A percentile compares a stretch with the other conserved stretches of the same genome.
Evolutionary conservation across 1,140 invertebrate genomes (phyloP).

Genomic region (Bombus haemorrhoidalis): DNA sequence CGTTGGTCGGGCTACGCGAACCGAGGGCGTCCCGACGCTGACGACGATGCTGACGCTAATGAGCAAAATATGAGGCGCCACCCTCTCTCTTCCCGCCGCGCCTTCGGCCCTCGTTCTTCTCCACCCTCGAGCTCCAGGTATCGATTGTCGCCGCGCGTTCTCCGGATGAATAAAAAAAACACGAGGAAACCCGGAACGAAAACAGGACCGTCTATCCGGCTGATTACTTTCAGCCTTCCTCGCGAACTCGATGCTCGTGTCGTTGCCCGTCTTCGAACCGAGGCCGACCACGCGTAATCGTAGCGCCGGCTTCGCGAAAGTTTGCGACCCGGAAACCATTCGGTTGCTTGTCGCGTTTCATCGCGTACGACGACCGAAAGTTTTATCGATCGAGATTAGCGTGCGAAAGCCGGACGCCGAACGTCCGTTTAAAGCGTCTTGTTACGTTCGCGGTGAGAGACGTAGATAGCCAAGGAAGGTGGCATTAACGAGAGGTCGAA

Average conservation of each 20-base stretch:
- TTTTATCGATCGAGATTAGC: conserved; percentile 2
- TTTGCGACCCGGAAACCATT: neutral
- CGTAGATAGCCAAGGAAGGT: fast-evolving
- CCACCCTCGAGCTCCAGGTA: conserved; percentile 63
- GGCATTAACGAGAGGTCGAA: neutral
- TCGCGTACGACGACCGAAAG: neutral
- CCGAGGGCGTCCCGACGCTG: conserved; percentile 78
- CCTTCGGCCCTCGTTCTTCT: conserved; percentile 47
- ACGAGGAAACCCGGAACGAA: conserved; percentile 56
- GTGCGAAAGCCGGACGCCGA: too few relatives aligned
- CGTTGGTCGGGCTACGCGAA: conserved; percentile 70
- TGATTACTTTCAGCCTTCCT: conserved; percentile 53
- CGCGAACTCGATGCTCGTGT: neutral
- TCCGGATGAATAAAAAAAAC: conserved; percentile 68
- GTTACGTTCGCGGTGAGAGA: too few relatives aligned
- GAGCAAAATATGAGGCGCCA: conserved; percentile 82
- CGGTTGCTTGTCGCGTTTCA: neutral
- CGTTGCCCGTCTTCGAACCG: neutral
- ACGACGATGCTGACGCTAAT: conserved; percentile 82
- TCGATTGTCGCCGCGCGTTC: conserved; percentile 76
- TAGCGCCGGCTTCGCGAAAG: conserved; percentile 7
- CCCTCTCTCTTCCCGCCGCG: conserved; percentile 55
- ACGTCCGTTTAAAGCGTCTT: too few relatives aligned
- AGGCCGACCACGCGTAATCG: conserved; percentile 29
- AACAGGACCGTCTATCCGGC: conserved; percentile 62